Base-by-base conservation (phyloP, 2,113 vertebrate species). In the Ammospiza caudacuta region DNA sequence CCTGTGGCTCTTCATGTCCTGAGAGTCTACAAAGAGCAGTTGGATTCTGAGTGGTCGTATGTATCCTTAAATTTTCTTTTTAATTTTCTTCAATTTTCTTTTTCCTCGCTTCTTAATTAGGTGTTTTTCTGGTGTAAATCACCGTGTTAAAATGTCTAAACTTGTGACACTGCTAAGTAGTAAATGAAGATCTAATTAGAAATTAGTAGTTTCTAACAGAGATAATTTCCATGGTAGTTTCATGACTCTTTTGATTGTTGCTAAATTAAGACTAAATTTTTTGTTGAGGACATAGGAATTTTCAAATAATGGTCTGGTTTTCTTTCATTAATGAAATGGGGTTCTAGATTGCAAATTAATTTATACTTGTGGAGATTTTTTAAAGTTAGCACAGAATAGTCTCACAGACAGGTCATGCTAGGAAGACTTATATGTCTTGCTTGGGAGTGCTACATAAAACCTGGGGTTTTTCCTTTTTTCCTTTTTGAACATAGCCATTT, bases 41-140 rank as follows among this genome's bases (percentile, higher is more conserved):
- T 98, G 5, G 98, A 99, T 12, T 95, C 98, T 3, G 99, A 99
- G 77, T 99, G 99, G 99, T 98, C 98, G 99, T 99, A 98, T 81
- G 99, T 98, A 83, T 84, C 18, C 35, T 43, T 25, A n/a, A n/a
- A 44, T 57, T 28, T 52, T 6, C 24, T 20, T 11, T 18, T 23
- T 39, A 9, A 25, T 51, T 51, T 51, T 25, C 24, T 39, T 20
- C 28, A n/a, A 44, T 57, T 28, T 52, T 5, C 27, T 17, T 9
- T 17, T 25, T 44, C 6, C 2, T 17, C 3, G 1, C 5, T 9
- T 13, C 17, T 82, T 76, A 76, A 39, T 68, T 83, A 41, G n/a
- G 12, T 63, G 20, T 31, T 81, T 81, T 80, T 55, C 10, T 79
- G 28, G 7, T 37, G 14, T 66, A 44, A 73, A 25, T 85, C 23